These are phyloP conservation scores for Fragum whitleyi DNA, from an alignment of 2,888 invertebrate species.

Conservation along the genomic window DNA sequence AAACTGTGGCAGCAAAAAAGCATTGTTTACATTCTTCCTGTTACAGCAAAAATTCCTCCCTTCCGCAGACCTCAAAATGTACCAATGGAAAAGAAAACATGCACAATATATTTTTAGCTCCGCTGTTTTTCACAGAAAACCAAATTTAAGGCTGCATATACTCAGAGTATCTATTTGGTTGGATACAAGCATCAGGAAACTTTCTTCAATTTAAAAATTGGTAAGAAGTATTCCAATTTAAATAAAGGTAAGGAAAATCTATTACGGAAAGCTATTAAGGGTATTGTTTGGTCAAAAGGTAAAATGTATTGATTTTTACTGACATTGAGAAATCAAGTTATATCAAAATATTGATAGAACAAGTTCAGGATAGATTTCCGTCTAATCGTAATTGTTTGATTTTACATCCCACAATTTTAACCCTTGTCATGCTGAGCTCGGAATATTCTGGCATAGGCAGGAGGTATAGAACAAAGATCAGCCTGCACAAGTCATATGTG, in stretches of 20 bases:
- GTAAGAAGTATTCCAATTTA: neutral
- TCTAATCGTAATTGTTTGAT: neutral
- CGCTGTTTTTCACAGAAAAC: too few species aligned
- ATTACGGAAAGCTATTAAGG: neutral
- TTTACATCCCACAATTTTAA: neutral
- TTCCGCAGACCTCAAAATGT: too few species aligned
- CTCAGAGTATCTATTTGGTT: too few species aligned
- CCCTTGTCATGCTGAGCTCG: too few species aligned
- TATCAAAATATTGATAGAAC: slow-evolving; percentile 54
- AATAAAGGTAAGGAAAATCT: neutral
- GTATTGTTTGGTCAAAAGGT: slow-evolving; percentile 21
- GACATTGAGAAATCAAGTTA: slow-evolving; percentile 42
- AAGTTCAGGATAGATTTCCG: slow-evolving; percentile 36
- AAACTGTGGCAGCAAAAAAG: neutral
- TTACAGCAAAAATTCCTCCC: neutral
- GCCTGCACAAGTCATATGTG: too few species aligned
- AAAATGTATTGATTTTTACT: slow-evolving; percentile 19
- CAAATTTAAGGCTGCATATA: too few species aligned
- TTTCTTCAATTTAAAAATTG: too few species aligned
- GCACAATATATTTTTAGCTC: too few species aligned
- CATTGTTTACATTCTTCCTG: neutral
- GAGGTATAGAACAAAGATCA: too few species aligned
- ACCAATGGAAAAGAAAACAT: too few species aligned
- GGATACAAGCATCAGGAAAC: too few species aligned
- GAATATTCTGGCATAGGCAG: too few species aligned